Conservation (phyloP, 2,113 vertebrate genomes). For the Carassius auratus region DNA sequence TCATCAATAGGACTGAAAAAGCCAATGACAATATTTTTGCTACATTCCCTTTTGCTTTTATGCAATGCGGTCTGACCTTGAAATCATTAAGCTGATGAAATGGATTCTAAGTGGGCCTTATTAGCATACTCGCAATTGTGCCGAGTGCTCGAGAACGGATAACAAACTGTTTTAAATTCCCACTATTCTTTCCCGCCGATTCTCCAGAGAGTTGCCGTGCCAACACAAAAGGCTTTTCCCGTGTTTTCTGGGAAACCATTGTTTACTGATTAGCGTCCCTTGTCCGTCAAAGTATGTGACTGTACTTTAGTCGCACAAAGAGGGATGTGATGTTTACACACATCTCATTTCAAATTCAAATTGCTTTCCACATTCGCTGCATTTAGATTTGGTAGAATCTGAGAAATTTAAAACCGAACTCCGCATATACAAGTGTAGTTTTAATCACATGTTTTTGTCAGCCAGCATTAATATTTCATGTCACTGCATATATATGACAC, state of each 20-base stretch:
- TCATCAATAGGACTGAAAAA: conserved; percentile 48
- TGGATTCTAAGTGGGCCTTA: conserved; percentile 68
- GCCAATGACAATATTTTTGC: conserved; percentile 46
- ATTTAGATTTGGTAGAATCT: neutral
- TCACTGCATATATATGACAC: too few species aligned
- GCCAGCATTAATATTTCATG: neutral
- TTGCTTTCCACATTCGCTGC: neutral
- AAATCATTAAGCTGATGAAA: conserved; percentile 74
- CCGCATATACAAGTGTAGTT: neutral
- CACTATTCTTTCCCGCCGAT: conserved; percentile 50
- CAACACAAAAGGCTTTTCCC: conserved; percentile 34
- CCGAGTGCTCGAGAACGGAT: conserved; percentile 42
- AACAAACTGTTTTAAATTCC: conserved; percentile 71
- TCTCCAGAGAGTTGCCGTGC: conserved; percentile 44
- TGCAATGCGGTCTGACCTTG: conserved; percentile 75
- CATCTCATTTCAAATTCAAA: conserved; percentile 18
- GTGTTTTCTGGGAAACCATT: neutral
- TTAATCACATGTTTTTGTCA: neutral
- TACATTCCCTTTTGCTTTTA: conserved; percentile 61
- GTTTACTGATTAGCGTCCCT: conserved; percentile 48
- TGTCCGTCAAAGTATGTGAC: conserved; percentile 41
- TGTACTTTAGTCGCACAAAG: conserved; percentile 15
- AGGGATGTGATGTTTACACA: neutral
- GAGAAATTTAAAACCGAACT: neutral
- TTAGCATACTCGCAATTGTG: conserved; percentile 72